phyloP scores from a whole-genome alignment of 37 sponge, comb jelly and placozoan genomes.

The Diacarnus erythraeanus region DNA sequence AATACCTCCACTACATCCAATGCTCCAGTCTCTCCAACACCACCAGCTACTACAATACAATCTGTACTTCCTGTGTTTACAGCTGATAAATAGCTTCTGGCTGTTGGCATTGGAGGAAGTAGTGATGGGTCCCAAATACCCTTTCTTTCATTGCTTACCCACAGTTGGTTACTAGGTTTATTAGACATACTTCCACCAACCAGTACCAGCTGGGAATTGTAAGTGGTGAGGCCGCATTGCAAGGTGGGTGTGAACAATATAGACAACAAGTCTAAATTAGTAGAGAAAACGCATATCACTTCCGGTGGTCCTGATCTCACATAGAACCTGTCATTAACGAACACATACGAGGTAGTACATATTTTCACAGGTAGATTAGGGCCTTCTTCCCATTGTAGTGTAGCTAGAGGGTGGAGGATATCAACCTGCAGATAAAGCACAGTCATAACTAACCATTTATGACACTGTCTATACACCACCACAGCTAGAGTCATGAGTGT shows the following conservation, averaged over 20 bases:
- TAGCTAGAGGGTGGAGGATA: slow-evolving; percentile 13
- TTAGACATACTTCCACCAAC: slow-evolving; percentile 12
- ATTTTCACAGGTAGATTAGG: background rate
- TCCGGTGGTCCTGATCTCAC: no score
- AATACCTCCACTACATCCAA: slow-evolving; percentile 10
- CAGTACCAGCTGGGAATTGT: slow-evolving; percentile 9
- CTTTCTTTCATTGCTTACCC: background rate
- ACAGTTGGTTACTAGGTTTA: background rate
- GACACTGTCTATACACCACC: no score
- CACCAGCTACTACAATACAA: slow-evolving; percentile 20
- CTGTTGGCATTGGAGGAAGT: slow-evolving; percentile 19
- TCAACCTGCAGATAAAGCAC: slow-evolving; percentile 2
- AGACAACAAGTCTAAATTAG: background rate
- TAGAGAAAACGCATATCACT: background rate
- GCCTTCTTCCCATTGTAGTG: slow-evolving; percentile 5
- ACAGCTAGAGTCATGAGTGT: no score
- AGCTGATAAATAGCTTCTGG: slow-evolving; percentile 5
- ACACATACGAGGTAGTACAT: slow-evolving; percentile 9
- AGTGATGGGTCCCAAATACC: slow-evolving; percentile 17
- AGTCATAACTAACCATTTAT: no score
- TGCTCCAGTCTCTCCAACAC: background rate
- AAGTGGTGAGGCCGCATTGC: slow-evolving; percentile 7
- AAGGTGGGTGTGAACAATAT: background rate
- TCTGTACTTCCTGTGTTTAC: background rate
- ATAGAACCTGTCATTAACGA: slow-evolving; percentile 6